Base-by-base conservation (phyloP, 2,888 invertebrate genomes). In the Panopea generosa region DNA sequence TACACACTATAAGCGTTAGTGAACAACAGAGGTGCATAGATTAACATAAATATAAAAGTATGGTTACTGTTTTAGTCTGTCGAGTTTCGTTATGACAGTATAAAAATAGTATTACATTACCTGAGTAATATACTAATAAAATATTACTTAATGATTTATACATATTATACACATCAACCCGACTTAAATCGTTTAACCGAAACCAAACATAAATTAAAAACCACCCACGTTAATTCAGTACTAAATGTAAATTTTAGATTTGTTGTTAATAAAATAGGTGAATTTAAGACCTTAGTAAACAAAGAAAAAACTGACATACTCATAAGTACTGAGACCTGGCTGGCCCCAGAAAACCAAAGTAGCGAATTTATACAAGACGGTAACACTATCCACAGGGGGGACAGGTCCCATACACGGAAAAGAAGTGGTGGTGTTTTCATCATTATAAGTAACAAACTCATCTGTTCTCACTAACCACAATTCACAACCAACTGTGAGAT, bases 401-500 rank as follows among this genome's bases (percentile, higher is more conserved):
- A 50, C 11, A 50, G 50, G 11, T 14, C 14, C 14, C 11, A 20
- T 22, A 22, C 4, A 20, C 20, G 11, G 2, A 24, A 33, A 33
- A 4, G 50, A 24, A 24, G 50, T 50, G 50, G 20, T 11, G 20
- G 20, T n/a, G 50, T 50, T 11, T 22, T 50, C 11, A 24, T 50
- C 4, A n/a, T 20, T n/a, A 22, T 22, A 11, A 50, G 22, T 22
- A n/a, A n/a, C n/a, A n/a, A n/a, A n/a, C 22, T 22, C 2, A 22
- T 50, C 4, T n/a, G 20, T 3, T 20, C 50, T 22, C 22, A 50
- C 20, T 22, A 50, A 22, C 18, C 2, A 2, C 50, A 20, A 11
- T 24, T 50, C 18, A 50, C 20, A 50, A 50, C 50, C 2, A 22
- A 22, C 11, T 50, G 50, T 50, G 50, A 50, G 11, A 50, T 50